Base-by-base conservation (phyloP, 2,797 vertebrate species). In the Menidia menidia region DNA sequence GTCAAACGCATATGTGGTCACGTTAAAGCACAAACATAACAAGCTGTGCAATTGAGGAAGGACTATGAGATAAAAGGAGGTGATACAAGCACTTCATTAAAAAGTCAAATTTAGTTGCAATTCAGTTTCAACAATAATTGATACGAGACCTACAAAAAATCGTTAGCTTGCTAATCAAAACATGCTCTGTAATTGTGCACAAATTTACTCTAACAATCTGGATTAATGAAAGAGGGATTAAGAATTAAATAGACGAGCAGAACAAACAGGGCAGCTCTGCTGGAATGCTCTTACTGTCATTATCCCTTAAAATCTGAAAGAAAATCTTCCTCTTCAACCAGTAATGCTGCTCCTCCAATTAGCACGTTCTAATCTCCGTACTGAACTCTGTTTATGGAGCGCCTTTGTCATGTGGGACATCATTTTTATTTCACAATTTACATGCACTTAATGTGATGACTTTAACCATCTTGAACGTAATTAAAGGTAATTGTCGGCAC, bases 371-470 rank as follows among this genome's bases (percentile, higher is more conserved):
- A 70, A 76, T 77, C 61, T 71, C 59, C 68, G 73, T 70, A 73
- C 41, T 51, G 57, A 70, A 33, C 64, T 25, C 71, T 43, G 64
- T 80, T 87, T 14, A 58, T 70, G 60, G 25, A 60, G 75, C 61
- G 60, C 53, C 75, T 84, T 86, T 85, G 78, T 86, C 77, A 75
- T 79, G 75, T 62, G 59, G n/a, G 62, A 73, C 70, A 35, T 77
- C 47, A 68, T 41, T 82, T 86, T 84, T 75, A 83, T 76, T 88
- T 83, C 79, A 82, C 85, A 86, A 84, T 73, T 85, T 88, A 84
- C 73, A 78, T 83, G 89, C 89, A 80, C 85, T 86, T 86, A 86
- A 87, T 87, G 81, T 87, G 84, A 88, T 60, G 62, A 79, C 81
- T 83, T 70, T 80, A 88, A 88, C 61, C 47, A 87, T 88, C 54